Conservation (phyloP, 2,797 vertebrate species). For the Sebastes hubbsi region DNA sequence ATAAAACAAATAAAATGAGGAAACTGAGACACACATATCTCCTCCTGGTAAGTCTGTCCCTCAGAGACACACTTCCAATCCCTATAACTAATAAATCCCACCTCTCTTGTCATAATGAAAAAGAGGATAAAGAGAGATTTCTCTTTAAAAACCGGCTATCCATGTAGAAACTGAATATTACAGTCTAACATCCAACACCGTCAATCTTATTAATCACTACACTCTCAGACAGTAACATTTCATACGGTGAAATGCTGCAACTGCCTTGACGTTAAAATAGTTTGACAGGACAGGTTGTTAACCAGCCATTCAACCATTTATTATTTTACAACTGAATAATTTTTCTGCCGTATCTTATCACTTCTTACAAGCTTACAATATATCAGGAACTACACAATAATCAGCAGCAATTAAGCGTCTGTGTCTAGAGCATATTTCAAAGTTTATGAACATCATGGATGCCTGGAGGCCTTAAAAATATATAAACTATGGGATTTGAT, state of each 20-base stretch:
- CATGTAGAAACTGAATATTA: constrained; percentile 15
- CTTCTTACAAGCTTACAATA: neutral
- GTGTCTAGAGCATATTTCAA: neutral
- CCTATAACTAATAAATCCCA: constrained; percentile 9
- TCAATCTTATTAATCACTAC: constrained; percentile 25
- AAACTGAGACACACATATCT: constrained; percentile 1
- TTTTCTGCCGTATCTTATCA: neutral
- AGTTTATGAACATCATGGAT: neutral
- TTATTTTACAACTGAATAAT: neutral
- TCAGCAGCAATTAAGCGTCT: neutral
- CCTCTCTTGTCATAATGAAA: constrained; percentile 17
- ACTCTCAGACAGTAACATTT: constrained; percentile 12
- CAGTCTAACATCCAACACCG: constrained; percentile 8
- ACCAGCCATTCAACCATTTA: neutral
- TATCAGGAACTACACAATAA: neutral
- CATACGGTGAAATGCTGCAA: constrained; percentile 3
- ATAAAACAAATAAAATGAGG: constrained; percentile 2
- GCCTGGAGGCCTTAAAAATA: neutral
- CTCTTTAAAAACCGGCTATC: neutral
- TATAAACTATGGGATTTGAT: neutral
- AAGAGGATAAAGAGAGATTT: neutral
- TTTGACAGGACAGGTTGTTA: constrained; percentile 21
- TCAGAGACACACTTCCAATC: neutral
- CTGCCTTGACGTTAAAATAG: neutral
- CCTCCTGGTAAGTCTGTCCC: neutral